Conservation (phyloP, 1,140 invertebrate species). For the Hycleus cichorii region DNA sequence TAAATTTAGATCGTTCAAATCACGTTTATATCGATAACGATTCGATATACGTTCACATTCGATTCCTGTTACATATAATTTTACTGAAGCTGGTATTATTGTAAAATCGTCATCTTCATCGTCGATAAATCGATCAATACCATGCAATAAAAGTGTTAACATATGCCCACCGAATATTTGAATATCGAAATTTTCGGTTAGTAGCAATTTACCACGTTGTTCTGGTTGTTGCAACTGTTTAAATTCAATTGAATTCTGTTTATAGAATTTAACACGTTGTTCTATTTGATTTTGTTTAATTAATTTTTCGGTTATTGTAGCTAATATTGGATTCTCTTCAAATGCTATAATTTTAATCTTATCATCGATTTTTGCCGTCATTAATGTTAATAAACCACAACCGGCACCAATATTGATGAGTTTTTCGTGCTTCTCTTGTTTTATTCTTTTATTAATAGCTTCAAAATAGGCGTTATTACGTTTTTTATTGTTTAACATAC, state of each 20-base stretch:
- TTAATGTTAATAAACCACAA: constrained; percentile 61
- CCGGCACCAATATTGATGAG: constrained; percentile 71
- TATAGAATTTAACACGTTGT: constrained; percentile 43
- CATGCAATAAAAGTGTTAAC: constrained; percentile 58
- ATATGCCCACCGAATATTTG: constrained; percentile 69
- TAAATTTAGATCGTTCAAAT: constrained; percentile 31
- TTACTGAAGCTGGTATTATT: constrained; percentile 56
- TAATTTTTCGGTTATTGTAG: constrained; percentile 44
- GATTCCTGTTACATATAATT: constrained; percentile 51
- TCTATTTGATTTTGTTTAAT: constrained; percentile 41
- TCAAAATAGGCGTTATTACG: constrained; percentile 59
- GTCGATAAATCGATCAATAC: constrained; percentile 53
- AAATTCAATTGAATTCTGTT: constrained; percentile 49
- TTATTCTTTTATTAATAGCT: constrained; percentile 37
- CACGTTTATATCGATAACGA: constrained; percentile 40
- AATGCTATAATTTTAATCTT: constrained; percentile 54
- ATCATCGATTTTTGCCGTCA: constrained; percentile 48
- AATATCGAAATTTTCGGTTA: constrained; percentile 74
- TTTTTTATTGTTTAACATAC: constrained; percentile 68
- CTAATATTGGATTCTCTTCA: constrained; percentile 57
- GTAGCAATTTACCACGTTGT: constrained; percentile 52
- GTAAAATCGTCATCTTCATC: constrained; percentile 38
- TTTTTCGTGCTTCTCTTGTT: constrained; percentile 42
- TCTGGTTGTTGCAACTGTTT: background rate
- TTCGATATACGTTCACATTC: constrained; percentile 33